These are phyloP conservation scores for Terrapene triunguis DNA, from an alignment of 2,113 vertebrate genomes.

Conservation along the genomic window DNA sequence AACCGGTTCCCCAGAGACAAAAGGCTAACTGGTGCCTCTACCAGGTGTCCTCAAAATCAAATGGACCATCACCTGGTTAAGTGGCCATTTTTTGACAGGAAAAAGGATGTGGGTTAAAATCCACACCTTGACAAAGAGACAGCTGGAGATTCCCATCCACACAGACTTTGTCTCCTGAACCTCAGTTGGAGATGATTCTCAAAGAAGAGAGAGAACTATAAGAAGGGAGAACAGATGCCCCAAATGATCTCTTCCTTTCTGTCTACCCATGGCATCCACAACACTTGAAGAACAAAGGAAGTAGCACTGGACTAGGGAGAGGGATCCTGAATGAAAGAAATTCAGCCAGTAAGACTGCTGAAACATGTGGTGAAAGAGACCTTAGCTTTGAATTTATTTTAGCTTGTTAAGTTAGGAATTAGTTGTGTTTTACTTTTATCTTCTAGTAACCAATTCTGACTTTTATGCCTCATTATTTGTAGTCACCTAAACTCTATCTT, in stretches of 20 bases:
- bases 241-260: not conserved
- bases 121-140: not conserved
- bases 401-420: not conserved
- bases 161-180: not conserved
- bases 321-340: not conserved
- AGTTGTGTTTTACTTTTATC: not conserved
- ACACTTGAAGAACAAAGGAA: not conserved
- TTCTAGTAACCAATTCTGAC: not conserved
- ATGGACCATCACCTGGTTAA: not conserved
- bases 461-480: not conserved
- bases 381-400: not conserved
- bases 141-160: too few relatives aligned
- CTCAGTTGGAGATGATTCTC: not conserved
- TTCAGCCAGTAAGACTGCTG: not conserved
- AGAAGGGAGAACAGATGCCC: not conserved
- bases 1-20: not conserved
- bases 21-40: not conserved
- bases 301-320: not conserved
- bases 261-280: not conserved
- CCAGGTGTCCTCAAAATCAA: not conserved
- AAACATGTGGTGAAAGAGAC: not conserved
- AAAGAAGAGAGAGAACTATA: too few relatives aligned
- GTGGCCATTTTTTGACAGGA: not conserved
- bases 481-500: not conserved
- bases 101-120: too few relatives aligned